Percentiles rank a stretch among this genome's conserved stretches.
Conservation (phyloP, 2,797 vertebrate genomes). For the Melanotaenia parkinsoni region DNA sequence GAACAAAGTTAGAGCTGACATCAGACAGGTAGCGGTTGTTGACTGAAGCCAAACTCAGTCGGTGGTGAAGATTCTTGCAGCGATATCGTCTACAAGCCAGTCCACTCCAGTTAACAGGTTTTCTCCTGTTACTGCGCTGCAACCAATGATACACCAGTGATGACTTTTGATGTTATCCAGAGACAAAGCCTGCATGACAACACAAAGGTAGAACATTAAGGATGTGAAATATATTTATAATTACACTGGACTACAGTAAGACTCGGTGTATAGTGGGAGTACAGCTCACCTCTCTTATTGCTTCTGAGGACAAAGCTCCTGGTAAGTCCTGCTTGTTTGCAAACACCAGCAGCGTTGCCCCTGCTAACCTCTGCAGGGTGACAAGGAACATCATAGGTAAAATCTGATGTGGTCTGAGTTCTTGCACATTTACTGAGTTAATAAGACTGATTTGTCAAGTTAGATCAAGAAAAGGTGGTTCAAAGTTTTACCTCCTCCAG, state of each 20-base stretch:
- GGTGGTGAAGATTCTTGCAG: conserved; percentile 87
- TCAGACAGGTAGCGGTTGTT: background rate
- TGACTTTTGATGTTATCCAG: conserved; percentile 89
- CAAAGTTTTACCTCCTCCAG: conserved; percentile 85
- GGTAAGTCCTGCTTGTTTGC: conserved; percentile 83
- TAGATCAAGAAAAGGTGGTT: background rate
- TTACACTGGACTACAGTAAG: background rate
- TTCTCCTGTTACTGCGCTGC: conserved; percentile 91
- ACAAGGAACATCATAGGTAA: no score
- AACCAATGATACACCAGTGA: conserved; percentile 92
- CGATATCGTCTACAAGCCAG: conserved; percentile 91
- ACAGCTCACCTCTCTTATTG: conserved; percentile 59
- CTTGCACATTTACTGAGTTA: background rate
- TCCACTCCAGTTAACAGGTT: conserved; percentile 89
- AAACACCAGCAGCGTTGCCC: conserved; percentile 91
- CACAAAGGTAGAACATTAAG: background rate
- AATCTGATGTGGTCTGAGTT: no score
- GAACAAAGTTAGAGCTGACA: background rate
- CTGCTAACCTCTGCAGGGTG: conserved; percentile 85
- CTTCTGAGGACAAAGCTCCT: conserved; percentile 71
- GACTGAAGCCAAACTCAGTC: conserved; percentile 75
- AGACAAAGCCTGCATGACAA: conserved; percentile 79
- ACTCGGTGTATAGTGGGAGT: rapidly evolving
- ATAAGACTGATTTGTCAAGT: background rate
- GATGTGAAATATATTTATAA: background rate